These are phyloP conservation scores for Phocoena phocoena DNA, from an alignment of 2,113 vertebrate species.

Conservation along the genomic window DNA sequence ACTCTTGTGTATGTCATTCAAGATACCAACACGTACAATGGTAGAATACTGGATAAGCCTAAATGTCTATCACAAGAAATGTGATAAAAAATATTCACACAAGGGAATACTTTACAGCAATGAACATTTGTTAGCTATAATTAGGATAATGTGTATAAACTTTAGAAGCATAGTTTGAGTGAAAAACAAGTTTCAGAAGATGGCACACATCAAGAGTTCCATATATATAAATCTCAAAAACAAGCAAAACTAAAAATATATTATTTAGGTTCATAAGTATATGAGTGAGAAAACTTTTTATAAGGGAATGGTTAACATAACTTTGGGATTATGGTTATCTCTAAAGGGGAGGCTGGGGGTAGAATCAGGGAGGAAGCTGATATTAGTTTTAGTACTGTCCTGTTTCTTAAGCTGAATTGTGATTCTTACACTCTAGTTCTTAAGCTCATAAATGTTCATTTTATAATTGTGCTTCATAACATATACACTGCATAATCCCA, in stretches of 20 bases:
- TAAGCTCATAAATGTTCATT: background rate
- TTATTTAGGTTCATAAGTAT: background rate
- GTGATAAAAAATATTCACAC: background rate
- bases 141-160: background rate
- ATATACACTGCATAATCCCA: background rate
- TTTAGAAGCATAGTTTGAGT: background rate
- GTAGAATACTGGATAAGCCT: background rate
- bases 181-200: background rate
- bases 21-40: background rate
- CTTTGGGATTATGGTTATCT: background rate
- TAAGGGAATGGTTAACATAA: background rate
- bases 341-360: background rate
- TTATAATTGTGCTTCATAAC: background rate
- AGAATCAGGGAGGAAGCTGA: background rate
- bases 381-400: background rate
- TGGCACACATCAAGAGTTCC: background rate
- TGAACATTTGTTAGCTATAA: background rate
- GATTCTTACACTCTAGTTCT: background rate
- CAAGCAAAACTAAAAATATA: slow-evolving; percentile 15
- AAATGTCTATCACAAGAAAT: background rate
- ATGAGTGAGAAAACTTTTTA: background rate
- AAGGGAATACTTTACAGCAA: slow-evolving; percentile 36
- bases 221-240: background rate
- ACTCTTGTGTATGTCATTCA: background rate
- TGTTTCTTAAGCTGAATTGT: background rate